A percentile compares a stretch with the other conserved stretches of the same genome.
Evolutionary conservation across 2,113 vertebrate species (phyloP).

Genomic region (Misgurnus mizolepis): DNA sequence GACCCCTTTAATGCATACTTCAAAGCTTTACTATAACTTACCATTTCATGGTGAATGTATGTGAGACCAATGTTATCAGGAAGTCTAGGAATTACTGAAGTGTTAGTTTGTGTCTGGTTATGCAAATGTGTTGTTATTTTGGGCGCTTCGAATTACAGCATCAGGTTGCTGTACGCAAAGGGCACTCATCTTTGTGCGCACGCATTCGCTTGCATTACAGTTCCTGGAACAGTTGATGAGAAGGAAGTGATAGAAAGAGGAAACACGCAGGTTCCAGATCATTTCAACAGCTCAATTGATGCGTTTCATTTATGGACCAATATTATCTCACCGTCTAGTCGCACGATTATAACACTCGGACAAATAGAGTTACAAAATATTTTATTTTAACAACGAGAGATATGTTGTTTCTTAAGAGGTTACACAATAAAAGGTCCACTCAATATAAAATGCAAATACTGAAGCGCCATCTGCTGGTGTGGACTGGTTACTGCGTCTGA

Average conservation of each 20-base stretch:
- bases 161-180: background rate
- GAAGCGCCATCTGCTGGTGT: slow-evolving; percentile 21
- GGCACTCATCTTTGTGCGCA: background rate
- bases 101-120: background rate
- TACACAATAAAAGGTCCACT: background rate
- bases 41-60: too few relatives aligned
- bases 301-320: background rate
- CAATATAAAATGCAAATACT: background rate
- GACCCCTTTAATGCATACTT: too few relatives aligned
- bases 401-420: too few relatives aligned
- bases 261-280: slow-evolving; percentile 57
- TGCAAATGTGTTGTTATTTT: slow-evolving; percentile 30
- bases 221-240: slow-evolving; percentile 76
- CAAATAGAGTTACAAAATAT: background rate
- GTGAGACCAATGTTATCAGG: too few relatives aligned
- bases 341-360: background rate
- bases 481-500: background rate
- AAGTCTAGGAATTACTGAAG: background rate
- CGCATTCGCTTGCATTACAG: slow-evolving; percentile 43
- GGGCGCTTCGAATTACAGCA: background rate
- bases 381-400: background rate
- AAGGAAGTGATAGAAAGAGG: slow-evolving; percentile 76
- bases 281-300: slow-evolving; percentile 31
- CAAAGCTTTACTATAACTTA: too few relatives aligned
- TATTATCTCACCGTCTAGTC: background rate